A percentile compares a stretch with the other conserved stretches of the same genome.
Evolutionary conservation across 2,888 invertebrate genomes (phyloP).

Genomic region (Dynastes grantii): DNA sequence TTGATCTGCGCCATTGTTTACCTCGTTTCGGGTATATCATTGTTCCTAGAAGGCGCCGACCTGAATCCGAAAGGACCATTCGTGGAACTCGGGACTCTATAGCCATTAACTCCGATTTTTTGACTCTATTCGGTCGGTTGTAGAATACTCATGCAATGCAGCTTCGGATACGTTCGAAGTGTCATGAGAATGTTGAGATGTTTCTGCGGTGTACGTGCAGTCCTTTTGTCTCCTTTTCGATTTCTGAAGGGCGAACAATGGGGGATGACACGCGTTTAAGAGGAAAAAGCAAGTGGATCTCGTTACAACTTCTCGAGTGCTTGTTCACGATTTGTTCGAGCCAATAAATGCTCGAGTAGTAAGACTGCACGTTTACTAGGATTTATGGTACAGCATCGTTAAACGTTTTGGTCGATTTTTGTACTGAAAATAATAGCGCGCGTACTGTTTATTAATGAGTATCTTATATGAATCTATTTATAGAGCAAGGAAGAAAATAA

Average conservation of each 20-base stretch:
- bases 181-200: conserved; percentile 39
- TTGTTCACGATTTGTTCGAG: conserved; percentile 32
- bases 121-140: conserved; percentile 33
- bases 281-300: conserved; percentile 18
- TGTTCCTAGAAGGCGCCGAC: conserved; percentile 63
- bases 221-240: conserved; percentile 31
- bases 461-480: too few species aligned
- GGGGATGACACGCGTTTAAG: conserved; percentile 43
- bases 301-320: conserved; percentile 35
- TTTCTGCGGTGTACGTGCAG: conserved; percentile 18
- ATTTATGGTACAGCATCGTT: too few species aligned
- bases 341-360: conserved; percentile 28
- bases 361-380: neutral
- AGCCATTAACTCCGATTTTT: conserved; percentile 39
- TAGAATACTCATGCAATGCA: neutral
- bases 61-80: conserved; percentile 54
- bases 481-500: too few species aligned
- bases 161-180: conserved; percentile 6
- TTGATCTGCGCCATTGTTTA: conserved; percentile 62
- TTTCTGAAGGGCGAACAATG: conserved; percentile 30
- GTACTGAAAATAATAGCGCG: too few species aligned
- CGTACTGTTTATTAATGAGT: too few species aligned
- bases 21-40: conserved; percentile 60
- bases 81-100: conserved; percentile 49
- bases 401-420: too few species aligned